phyloP scores from a whole-genome alignment of 2,888 invertebrate genomes.

The Bombylius discolor region DNA sequence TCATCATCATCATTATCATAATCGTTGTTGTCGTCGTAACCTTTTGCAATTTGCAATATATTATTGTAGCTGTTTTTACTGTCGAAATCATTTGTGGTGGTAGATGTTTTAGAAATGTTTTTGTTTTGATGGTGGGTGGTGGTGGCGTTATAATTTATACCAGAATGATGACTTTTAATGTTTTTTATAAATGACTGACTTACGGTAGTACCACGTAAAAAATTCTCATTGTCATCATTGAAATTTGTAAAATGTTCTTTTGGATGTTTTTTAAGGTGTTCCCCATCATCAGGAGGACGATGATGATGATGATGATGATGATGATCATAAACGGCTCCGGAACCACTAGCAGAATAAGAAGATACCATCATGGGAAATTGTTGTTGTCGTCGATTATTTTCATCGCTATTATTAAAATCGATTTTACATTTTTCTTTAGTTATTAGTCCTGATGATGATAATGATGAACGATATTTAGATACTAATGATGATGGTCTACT shows the following conservation, averaged over 20 bases:
- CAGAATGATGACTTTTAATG: slow-evolving; percentile 16
- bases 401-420: slow-evolving; percentile 6
- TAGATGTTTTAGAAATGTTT: background rate
- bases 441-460: slow-evolving; percentile 1
- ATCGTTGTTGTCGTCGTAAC: too few species aligned
- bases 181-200: slow-evolving; percentile 35
- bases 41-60: too few species aligned
- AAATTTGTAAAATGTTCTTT: slow-evolving; percentile 5
- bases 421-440: slow-evolving; percentile 2
- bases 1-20: too few species aligned
- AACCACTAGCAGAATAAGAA: slow-evolving; percentile 21
- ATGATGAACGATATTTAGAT: slow-evolving; percentile 9
- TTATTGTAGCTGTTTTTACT: background rate
- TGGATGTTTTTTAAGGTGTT: background rate
- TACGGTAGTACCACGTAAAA: slow-evolving; percentile 33
- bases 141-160: slow-evolving; percentile 16
- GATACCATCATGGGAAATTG: slow-evolving; percentile 18
- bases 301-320: background rate
- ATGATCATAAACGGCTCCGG: background rate
- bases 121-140: slow-evolving; percentile 11
- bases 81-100: slow-evolving; percentile 18
- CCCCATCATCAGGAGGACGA: background rate
- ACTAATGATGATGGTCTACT: background rate
- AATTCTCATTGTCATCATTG: slow-evolving; percentile 22
- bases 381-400: background rate